A percentile compares a stretch with the other conserved stretches of the same genome.
Evolutionary conservation across 2,888 invertebrate genomes (phyloP).

Genomic region (Acanthopleura granulata): DNA sequence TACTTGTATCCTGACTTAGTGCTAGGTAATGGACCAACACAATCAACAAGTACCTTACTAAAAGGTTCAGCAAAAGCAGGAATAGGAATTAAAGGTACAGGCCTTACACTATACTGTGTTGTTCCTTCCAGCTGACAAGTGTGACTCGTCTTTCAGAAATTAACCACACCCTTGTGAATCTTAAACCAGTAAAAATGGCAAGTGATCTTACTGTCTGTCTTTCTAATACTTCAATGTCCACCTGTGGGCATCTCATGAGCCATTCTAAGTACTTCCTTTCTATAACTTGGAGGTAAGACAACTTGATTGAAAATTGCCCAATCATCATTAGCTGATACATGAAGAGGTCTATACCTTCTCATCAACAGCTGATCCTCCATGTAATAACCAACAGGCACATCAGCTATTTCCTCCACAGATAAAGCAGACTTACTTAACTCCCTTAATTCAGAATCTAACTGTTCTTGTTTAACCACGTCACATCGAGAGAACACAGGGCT

Average conservation of each 20-base stretch:
- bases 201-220: constrained; percentile 5
- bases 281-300: constrained; percentile 17
- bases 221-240: constrained; percentile 22
- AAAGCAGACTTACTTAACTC: constrained; percentile 17
- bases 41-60: constrained; percentile 10
- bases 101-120: constrained; percentile 1
- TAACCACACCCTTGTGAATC: constrained; percentile 21
- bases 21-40: no score
- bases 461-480: background rate
- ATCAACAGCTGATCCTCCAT: constrained; percentile 16
- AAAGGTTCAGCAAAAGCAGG: constrained; percentile 26
- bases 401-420: background rate
- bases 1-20: constrained; percentile 21
- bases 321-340: no score
- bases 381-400: constrained; percentile 20
- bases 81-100: constrained; percentile 21
- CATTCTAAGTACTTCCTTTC: constrained; percentile 6
- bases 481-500: background rate
- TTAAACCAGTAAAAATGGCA: constrained; percentile 25
- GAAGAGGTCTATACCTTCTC: constrained; percentile 20
- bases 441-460: background rate
- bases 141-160: constrained; percentile 23
- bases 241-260: constrained; percentile 18
- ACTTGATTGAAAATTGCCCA: background rate
- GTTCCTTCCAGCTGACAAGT: constrained; percentile 23